A percentile compares a stretch with the other conserved stretches of the same genome.
These are phyloP conservation scores for Romanogobio albipinnatus DNA, from an alignment of 2,113 vertebrate genomes.

Conservation along the genomic window DNA sequence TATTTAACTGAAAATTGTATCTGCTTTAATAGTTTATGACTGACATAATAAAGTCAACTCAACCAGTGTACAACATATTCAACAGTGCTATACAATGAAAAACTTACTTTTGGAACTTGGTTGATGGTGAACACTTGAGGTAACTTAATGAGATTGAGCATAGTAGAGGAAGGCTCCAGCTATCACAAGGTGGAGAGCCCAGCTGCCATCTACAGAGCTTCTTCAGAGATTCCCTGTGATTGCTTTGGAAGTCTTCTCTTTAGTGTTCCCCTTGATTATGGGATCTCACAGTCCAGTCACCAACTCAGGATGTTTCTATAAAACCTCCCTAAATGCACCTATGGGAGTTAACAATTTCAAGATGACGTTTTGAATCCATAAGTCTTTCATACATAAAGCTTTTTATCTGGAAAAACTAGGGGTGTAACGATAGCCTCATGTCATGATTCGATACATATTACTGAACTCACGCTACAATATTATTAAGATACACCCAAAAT, in stretches of 20 bases:
- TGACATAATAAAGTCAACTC: neutral
- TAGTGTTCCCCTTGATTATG: neutral
- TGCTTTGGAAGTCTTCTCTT: neutral
- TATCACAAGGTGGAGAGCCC: slow-evolving; percentile 12
- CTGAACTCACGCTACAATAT: too few relatives aligned
- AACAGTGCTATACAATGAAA: neutral
- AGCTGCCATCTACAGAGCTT: slow-evolving; percentile 25
- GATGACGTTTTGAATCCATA: neutral
- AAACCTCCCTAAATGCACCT: neutral
- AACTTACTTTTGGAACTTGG: slow-evolving; percentile 92
- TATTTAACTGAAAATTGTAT: neutral
- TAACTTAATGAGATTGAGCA: slow-evolving; percentile 83
- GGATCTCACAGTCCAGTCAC: neutral
- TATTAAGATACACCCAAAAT: too few relatives aligned
- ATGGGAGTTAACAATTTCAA: neutral
- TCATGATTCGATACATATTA: too few relatives aligned
- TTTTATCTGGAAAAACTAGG: neutral
- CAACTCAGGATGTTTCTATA: neutral
- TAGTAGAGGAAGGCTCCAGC: slow-evolving; percentile 1
- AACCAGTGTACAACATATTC: neutral
- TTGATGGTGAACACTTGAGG: slow-evolving; percentile 83
- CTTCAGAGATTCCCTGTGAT: neutral
- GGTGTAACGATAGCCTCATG: too few relatives aligned
- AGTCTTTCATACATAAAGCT: neutral
- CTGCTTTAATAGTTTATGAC: neutral